Conservation (phyloP, 2,797 vertebrate genomes). For the Lagocephalus sceleratus region DNA sequence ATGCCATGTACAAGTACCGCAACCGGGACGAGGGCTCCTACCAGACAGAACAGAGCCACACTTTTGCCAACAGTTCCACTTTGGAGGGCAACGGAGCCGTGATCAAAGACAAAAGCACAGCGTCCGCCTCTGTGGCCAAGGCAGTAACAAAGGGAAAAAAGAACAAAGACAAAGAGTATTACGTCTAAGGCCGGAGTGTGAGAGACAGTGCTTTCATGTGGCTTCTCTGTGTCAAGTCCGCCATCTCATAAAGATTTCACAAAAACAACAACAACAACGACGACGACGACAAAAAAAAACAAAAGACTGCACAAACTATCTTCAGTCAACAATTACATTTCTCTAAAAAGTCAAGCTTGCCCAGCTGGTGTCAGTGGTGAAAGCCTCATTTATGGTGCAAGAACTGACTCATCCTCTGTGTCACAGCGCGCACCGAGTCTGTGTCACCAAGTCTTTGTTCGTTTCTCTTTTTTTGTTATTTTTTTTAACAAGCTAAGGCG, state of each 20-base stretch:
- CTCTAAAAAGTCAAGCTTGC: conserved; percentile 50
- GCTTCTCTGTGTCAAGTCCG: conserved; percentile 38
- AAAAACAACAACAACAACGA: conserved; percentile 39
- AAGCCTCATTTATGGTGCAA: conserved; percentile 34
- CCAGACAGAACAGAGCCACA: conserved; percentile 89
- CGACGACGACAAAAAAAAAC: conserved; percentile 18
- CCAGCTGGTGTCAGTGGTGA: conserved; percentile 42
- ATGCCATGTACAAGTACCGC: conserved; percentile 98
- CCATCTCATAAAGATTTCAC: conserved; percentile 47
- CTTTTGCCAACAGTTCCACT: conserved; percentile 85
- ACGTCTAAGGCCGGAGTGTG: conserved; percentile 80
- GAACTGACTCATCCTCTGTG: conserved; percentile 54
- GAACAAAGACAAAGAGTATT: conserved; percentile 98
- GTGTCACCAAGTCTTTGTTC: conserved; percentile 48
- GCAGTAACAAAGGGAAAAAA: conserved; percentile 90
- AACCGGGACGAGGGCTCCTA: conserved; percentile 95
- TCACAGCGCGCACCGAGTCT: conserved; percentile 49
- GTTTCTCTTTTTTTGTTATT: conserved; percentile 60
- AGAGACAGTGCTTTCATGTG: conserved; percentile 47
- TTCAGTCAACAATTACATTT: conserved; percentile 43
- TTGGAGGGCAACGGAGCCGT: conserved; percentile 86
- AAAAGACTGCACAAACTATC: conserved; percentile 5
- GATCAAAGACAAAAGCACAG: conserved; percentile 87
- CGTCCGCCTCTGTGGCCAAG: conserved; percentile 78
- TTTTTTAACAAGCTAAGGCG: conserved; percentile 49